Base-by-base conservation (phyloP, 1,140 invertebrate species). In the Nomia melanderi region DNA sequence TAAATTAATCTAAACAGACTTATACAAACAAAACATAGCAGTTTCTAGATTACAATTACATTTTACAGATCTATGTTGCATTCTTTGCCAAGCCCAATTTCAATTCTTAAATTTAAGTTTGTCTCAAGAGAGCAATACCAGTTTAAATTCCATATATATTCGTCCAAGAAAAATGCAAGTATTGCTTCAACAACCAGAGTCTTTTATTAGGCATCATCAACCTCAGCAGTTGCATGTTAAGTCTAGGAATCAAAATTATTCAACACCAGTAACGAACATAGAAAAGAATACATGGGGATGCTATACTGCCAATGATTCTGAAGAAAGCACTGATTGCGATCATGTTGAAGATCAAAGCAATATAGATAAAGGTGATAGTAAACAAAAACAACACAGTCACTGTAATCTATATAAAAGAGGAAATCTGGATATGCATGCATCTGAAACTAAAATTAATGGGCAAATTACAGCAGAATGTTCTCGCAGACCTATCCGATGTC, bases 401-500 rank as follows among this genome's bases (percentile, higher is more conserved):
- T 84, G 66, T 62, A 88, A 80, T 11, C 73, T 86, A 8, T 63
- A 50, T 11, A 78, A 54, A 33, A 73, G 25, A 9, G 85, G 74
- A 44, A 81, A 86, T 17, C 54, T 11, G 9, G 64, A 57, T 20
- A 57, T 36, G 65, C 78, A 73, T 27, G 7, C 47, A 6, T 83
- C 85, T 2, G 85, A 90, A 33, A 83, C 81, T 36, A 87, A 84
- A 64, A 47, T 87, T 6, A 89, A 84, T 25, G 79, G 66, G n/a
- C 85, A 86, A 59, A 79, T 82, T 33, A 84, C 83, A 8, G 39
- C 76, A 12, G 91, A 92, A 54, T 90, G 87, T 62, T 92, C 91
- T 14, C 81, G 91, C 20, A 78, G 90, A 63, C 91, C 91, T 1
- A 92, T 92, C 39, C 86, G 87, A 29, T 92, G 90, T 73, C 91